Base-by-base conservation (phyloP, 2,888 invertebrate genomes). In the Brachypterus glaber region DNA sequence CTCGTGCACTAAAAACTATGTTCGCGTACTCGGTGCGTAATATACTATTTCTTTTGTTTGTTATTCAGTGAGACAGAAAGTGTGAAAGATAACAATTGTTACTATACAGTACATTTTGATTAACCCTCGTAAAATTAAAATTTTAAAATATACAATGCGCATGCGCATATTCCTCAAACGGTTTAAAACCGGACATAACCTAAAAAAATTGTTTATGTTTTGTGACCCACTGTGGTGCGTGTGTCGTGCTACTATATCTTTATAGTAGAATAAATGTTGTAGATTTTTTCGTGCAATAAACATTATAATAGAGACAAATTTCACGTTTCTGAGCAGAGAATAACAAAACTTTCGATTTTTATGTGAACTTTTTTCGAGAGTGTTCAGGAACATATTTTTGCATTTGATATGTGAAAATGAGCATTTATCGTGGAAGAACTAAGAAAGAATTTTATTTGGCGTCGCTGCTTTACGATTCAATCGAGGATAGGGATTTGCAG, bases 401-500 rank as follows among this genome's bases (percentile, higher is more conserved):
- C 7, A 34, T 25, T 21, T 46, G 42, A 38, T 46, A 54, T 57
- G 57, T 57, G 53, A 58, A 46, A 54, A 58, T 58, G 58, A 55
- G 51, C 47, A 52, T 57, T 46, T 55, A 55, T 50, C 50, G 53
- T 45, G 55, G 54, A 37, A 54, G 39, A 47, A 53, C 47, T 30
- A 49, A 48, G 32, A 53, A 48, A 34, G 56, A 59, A 45, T 50
- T 59, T 47, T 60, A 53, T 51, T 53, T 61, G 45, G 55, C 59
- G 35, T 52, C 55, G 7, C 72, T 75, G 49, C 60, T 79, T 24
- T 75, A 76, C 53, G 78, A 79, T 60, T 71, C 77, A 33, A 71
- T 79, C 41, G 77, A 79, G 59, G 74, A 74, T 54, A 73, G 71
- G 40, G 70, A 77, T 56, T 60, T 72, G 45, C 69, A 70, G 77